A percentile compares a stretch with the other conserved stretches of the same genome.
Evolutionary conservation across 2,797 vertebrate species (phyloP).

Genomic region (Xenentodon cancila): DNA sequence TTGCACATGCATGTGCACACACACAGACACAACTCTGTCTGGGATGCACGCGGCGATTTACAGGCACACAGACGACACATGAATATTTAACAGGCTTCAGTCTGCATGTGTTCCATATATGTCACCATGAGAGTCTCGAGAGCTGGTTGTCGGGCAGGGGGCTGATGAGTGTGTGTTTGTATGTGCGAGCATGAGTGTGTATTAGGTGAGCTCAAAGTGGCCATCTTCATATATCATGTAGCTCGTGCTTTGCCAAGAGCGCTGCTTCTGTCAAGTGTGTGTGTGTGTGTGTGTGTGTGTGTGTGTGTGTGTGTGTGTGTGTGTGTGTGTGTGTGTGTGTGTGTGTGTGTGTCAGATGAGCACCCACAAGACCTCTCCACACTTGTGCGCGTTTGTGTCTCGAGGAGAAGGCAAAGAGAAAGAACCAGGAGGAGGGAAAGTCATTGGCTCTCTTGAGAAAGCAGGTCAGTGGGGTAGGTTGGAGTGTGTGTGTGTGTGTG

Average conservation of each 20-base stretch:
- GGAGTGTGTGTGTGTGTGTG: slow-evolving; percentile 15
- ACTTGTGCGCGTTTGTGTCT: slow-evolving; percentile 12
- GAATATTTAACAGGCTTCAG: slow-evolving; percentile 81
- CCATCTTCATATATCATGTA: slow-evolving; percentile 78
- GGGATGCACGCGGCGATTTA: slow-evolving; percentile 53
- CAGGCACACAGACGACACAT: slow-evolving; percentile 70
- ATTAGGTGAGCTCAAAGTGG: slow-evolving; percentile 57
- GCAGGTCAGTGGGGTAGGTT: slow-evolving; percentile 70
- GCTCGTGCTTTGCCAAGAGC: slow-evolving; percentile 70
- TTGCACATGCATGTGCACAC: slow-evolving; percentile 26
- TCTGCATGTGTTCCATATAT: slow-evolving; percentile 79
- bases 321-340: slow-evolving; percentile 57
- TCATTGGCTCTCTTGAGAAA: slow-evolving; percentile 57
- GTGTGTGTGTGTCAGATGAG: slow-evolving; percentile 53
- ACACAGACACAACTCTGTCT: slow-evolving; percentile 15
- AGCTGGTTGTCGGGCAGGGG: slow-evolving; percentile 71
- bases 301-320: slow-evolving; percentile 60
- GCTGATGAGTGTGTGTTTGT: slow-evolving; percentile 53
- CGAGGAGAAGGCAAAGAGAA: slow-evolving; percentile 7
- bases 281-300: slow-evolving; percentile 36
- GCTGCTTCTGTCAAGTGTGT: slow-evolving; percentile 74
- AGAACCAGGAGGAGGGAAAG: slow-evolving; percentile 23
- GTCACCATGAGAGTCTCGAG: slow-evolving; percentile 76
- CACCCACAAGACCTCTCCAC: slow-evolving; percentile 62
- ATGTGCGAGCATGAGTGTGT: slow-evolving; percentile 25